Base-by-base conservation (phyloP, 2,888 invertebrate genomes). In the Dicycla oo region DNA sequence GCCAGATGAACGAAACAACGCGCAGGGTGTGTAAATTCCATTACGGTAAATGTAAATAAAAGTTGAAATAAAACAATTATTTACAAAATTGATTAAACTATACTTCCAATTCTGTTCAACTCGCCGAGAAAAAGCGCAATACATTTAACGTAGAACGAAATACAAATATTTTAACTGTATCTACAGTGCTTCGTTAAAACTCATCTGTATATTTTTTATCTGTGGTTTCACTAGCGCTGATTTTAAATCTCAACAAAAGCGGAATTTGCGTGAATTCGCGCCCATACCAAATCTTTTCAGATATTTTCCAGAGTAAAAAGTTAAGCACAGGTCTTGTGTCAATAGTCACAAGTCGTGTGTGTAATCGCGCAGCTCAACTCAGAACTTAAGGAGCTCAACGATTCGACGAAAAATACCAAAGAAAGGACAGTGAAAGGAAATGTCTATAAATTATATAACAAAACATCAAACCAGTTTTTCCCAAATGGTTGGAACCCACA, bases 211-310 rank as follows among this genome's bases (percentile, higher is more conserved):
- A 26, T 66, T 75, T 64, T 62, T 70, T 64, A 49, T 62, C 43
- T 60, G 66, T 57, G 63, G 45, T 69, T 58, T 56, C 49, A 65
- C 63, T 60, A 54, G 38, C 40, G 57, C 51, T 56, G 56, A 75
- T 66, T 80, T 65, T 26, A 69, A 65, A 80, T 62, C 26, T 43
- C 53, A 65, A 45, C 47, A 66, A 66, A 45, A 23, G 20, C 26
- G 13, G 15, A 51, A 43, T 57, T 56, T 13, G 8, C 13, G 26
- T 13, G 18, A 56, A 56, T 38, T 63, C 18, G 30, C 47, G 3
- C 23, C 3, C 18, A 15, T 2, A 45, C 30, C 23, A 60, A 40
- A 30, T 56, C 58, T 63, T 30, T 10, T 8, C 13, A 7, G n/a
- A 10, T 34, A 10, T 1, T 63, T 54, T 43, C 13, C 40, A 40